Percentiles rank a stretch among this genome's conserved stretches.
Evolutionary conservation across 2,113 vertebrate genomes (phyloP).

Genomic region (Phyllostomus discolor): DNA sequence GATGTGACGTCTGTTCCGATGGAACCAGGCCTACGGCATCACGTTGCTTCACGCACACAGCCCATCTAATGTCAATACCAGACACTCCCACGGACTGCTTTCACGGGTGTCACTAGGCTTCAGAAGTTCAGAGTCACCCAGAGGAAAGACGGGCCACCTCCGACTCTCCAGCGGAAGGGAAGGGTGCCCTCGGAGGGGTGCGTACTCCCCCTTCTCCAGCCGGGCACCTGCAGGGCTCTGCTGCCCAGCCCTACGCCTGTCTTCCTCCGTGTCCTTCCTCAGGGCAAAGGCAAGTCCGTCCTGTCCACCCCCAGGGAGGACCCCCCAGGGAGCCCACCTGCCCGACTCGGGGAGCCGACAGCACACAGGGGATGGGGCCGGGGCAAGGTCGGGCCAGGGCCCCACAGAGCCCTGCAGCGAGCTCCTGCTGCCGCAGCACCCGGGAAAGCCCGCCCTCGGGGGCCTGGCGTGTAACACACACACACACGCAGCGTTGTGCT

Average conservation of each 20-base stretch:
- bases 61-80: not conserved
- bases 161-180: not conserved
- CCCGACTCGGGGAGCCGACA: conserved; percentile 34
- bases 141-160: not conserved
- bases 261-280: conserved; percentile 53
- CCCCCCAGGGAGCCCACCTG: conserved; percentile 63
- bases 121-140: not conserved
- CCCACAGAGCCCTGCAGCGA: not conserved
- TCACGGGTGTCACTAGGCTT: not conserved
- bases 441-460: conserved; percentile 59
- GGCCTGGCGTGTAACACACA: conserved; percentile 74
- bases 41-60: not conserved
- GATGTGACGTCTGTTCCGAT: not conserved
- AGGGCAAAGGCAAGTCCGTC: conserved; percentile 46
- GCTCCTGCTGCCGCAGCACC: conserved; percentile 55
- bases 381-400: not conserved
- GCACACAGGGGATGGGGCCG: not conserved
- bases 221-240: not conserved
- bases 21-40: not conserved
- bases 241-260: conserved; percentile 36
- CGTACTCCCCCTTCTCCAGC: not conserved
- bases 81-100: not conserved
- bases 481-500: conserved; percentile 71
- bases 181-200: too few relatives aligned
- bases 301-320: conserved; percentile 9